A percentile compares a stretch with the other conserved stretches of the same genome.
These are phyloP conservation scores for Carcina quercana DNA, from an alignment of 2,888 invertebrate species.

Conservation along the genomic window DNA sequence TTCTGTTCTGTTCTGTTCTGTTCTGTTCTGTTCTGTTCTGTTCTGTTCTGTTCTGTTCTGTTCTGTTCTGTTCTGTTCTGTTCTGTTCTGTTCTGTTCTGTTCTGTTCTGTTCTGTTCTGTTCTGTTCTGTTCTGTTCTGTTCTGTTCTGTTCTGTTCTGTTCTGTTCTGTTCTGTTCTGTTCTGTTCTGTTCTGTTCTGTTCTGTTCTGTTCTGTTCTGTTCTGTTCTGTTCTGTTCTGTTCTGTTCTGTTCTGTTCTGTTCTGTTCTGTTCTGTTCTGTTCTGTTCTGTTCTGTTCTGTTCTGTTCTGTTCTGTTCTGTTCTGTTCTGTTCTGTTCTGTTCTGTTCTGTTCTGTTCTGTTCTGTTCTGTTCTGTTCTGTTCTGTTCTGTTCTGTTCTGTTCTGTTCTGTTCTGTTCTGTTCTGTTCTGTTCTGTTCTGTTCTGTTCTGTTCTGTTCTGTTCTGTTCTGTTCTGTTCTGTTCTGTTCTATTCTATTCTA, in stretches of 20 bases:
- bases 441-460: conserved; percentile 1
- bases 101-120: conserved; percentile 1
- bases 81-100: conserved; percentile 1
- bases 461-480: conserved; percentile 3
- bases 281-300: conserved; percentile 1
- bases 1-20: conserved; percentile 1
- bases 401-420: conserved; percentile 1
- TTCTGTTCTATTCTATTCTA: conserved; percentile 2
- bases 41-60: conserved; percentile 1
- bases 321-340: conserved; percentile 1
- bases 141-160: conserved; percentile 1
- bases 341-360: conserved; percentile 1
- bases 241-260: conserved; percentile 1
- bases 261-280: conserved; percentile 1
- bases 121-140: conserved; percentile 1
- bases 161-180: conserved; percentile 1
- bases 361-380: conserved; percentile 1
- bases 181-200: conserved; percentile 1
- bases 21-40: conserved; percentile 1
- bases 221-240: conserved; percentile 1
- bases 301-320: conserved; percentile 1
- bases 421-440: conserved; percentile 1
- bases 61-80: conserved; percentile 1
- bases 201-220: conserved; percentile 1
- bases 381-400: conserved; percentile 1